phyloP scores from a whole-genome alignment of 2,888 invertebrate genomes.

The Pollenia angustigena region DNA sequence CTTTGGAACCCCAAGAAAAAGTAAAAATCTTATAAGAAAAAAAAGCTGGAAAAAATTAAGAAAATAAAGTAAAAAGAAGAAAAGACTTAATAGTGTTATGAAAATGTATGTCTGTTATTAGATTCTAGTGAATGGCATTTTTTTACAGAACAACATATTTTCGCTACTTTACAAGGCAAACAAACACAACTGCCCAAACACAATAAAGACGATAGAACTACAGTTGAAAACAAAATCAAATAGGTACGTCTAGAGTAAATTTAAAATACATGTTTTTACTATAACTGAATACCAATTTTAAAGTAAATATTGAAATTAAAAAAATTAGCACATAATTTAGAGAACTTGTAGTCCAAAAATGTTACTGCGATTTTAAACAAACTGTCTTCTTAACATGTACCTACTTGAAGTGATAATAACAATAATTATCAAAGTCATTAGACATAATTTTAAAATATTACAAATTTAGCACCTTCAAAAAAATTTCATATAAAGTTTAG shows the following conservation, averaged over 20 bases:
- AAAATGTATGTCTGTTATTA: constrained; percentile 22
- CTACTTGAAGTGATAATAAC: too few relatives aligned
- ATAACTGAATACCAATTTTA: too few relatives aligned
- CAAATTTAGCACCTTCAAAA: neutral
- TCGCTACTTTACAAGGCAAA: neutral
- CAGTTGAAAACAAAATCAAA: neutral
- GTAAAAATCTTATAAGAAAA: constrained; percentile 24
- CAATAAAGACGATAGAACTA: neutral
- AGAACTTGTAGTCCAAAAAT: too few relatives aligned
- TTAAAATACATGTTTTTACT: too few relatives aligned
- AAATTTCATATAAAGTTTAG: too few relatives aligned
- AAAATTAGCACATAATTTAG: too few relatives aligned
- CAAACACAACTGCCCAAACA: neutral
- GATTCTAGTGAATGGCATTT: neutral
- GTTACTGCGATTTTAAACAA: too few relatives aligned
- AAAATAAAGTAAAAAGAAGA: neutral
- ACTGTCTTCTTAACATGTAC: too few relatives aligned
- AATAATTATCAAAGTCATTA: neutral
- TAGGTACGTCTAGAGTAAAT: neutral
- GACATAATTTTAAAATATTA: neutral
- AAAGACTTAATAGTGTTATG: neutral
- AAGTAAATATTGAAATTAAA: too few relatives aligned
- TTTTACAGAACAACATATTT: constrained; percentile 1
- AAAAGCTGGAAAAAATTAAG: neutral
- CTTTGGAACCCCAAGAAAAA: constrained; percentile 9